Percentiles rank a stretch among this genome's conserved stretches.
These are phyloP conservation scores for Cacatua alba DNA, from an alignment of 2,113 vertebrate species.

Conservation along the genomic window DNA sequence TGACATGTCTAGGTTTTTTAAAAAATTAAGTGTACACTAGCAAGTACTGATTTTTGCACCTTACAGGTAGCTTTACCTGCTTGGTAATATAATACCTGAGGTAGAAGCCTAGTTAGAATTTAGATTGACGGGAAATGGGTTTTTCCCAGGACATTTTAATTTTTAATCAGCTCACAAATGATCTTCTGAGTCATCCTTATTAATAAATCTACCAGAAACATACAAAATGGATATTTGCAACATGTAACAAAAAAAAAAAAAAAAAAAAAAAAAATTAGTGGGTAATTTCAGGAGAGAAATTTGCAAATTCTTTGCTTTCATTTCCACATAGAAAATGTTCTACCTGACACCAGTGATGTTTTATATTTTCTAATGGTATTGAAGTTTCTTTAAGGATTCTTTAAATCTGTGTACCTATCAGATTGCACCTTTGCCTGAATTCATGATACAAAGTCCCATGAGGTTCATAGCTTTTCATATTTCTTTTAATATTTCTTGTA, in stretches of 20 bases:
- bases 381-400: background rate
- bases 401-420: background rate
- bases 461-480: background rate
- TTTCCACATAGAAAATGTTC: background rate
- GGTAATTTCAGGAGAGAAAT: background rate
- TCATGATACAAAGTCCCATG: background rate
- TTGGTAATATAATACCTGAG: background rate
- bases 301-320: background rate
- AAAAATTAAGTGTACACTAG: background rate
- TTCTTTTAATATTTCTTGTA: background rate
- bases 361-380: background rate
- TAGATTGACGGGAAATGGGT: background rate
- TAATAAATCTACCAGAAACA: background rate
- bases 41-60: background rate
- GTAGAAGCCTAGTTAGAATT: background rate
- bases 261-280: background rate
- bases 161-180: background rate
- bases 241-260: background rate
- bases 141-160: background rate
- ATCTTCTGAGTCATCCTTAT: background rate
- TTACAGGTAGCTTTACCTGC: background rate
- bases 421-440: background rate
- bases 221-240: background rate
- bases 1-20: background rate
- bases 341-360: background rate